phyloP scores from a whole-genome alignment of 2,797 vertebrate species.

The Epinephelus malabaricus region DNA sequence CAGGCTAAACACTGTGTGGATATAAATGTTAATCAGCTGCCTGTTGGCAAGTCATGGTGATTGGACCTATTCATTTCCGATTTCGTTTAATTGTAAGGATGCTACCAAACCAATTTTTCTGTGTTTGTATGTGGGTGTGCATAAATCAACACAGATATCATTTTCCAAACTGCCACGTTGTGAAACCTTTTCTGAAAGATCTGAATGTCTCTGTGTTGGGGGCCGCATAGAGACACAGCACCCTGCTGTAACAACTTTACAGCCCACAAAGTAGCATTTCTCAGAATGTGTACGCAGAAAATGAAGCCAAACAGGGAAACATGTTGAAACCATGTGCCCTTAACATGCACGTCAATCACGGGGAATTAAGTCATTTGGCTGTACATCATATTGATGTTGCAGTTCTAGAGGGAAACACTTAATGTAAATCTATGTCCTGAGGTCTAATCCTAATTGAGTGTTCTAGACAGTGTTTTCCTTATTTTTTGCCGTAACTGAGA shows the following conservation, averaged over 20 bases:
- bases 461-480: constrained; percentile 62
- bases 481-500: constrained; percentile 63
- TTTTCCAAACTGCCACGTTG: constrained; percentile 10
- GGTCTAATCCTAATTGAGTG: constrained; percentile 75
- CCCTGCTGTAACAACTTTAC: constrained; percentile 4
- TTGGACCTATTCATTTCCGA: constrained; percentile 18
- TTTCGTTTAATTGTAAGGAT: constrained; percentile 25
- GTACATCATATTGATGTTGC: constrained; percentile 46
- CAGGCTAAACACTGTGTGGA: neutral
- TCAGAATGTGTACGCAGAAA: neutral
- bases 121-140: constrained; percentile 32
- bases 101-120: neutral
- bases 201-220: neutral
- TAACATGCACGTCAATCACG: constrained; percentile 57
- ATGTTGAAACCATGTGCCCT: constrained; percentile 13
- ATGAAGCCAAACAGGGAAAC: constrained; percentile 16
- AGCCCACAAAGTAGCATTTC: constrained; percentile 1
- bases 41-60: constrained; percentile 13
- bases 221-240: neutral
- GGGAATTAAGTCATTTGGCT: constrained; percentile 61
- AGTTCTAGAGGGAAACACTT: constrained; percentile 58
- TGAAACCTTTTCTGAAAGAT: constrained; percentile 4
- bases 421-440: constrained; percentile 70
- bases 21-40: constrained; percentile 25
- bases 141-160: constrained; percentile 35